These are phyloP conservation scores for Parapristionchus giblindavisi DNA, from an alignment of 2,888 invertebrate genomes.

Conservation along the genomic window DNA sequence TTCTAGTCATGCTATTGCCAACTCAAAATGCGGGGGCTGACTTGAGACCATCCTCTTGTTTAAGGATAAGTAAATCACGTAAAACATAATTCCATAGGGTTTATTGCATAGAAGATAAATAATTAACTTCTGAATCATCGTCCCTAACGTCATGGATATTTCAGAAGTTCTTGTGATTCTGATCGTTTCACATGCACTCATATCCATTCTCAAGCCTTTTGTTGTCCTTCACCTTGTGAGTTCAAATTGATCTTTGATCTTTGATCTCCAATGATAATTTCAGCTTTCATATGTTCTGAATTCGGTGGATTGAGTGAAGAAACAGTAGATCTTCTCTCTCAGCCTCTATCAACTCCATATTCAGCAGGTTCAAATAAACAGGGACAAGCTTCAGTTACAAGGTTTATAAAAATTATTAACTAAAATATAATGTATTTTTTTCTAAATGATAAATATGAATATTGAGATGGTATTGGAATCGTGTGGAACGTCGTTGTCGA, in stretches of 20 bases:
- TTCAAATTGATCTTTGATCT: neutral
- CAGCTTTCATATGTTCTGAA: slow-evolving; percentile 53
- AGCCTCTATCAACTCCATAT: slow-evolving; percentile 42
- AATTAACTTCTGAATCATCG: neutral
- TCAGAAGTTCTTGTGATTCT: slow-evolving; percentile 38
- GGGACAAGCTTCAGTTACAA: slow-evolving; percentile 42
- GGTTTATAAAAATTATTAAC: slow-evolving; percentile 23
- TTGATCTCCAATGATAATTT: neutral
- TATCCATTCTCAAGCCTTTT: slow-evolving; percentile 38
- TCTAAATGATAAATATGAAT: neutral
- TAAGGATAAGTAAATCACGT: too few relatives aligned
- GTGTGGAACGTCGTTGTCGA: slow-evolving; percentile 47
- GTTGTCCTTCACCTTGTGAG: slow-evolving; percentile 46
- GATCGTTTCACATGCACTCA: slow-evolving; percentile 46
- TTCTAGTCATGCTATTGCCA: too few relatives aligned
- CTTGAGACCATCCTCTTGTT: too few relatives aligned
- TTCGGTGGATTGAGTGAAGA: slow-evolving; percentile 47
- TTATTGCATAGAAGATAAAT: neutral
- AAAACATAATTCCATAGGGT: too few relatives aligned
- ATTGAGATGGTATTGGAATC: slow-evolving; percentile 55
- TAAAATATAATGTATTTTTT: neutral
- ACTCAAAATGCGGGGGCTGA: too few relatives aligned
- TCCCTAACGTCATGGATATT: neutral
- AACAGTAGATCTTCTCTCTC: slow-evolving; percentile 38
- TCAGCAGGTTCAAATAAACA: slow-evolving; percentile 52